A percentile compares a stretch with the other conserved stretches of the same genome.
Conservation (phyloP, 2,888 invertebrate genomes). For the Lepidocyrtoides sp. region DNA sequence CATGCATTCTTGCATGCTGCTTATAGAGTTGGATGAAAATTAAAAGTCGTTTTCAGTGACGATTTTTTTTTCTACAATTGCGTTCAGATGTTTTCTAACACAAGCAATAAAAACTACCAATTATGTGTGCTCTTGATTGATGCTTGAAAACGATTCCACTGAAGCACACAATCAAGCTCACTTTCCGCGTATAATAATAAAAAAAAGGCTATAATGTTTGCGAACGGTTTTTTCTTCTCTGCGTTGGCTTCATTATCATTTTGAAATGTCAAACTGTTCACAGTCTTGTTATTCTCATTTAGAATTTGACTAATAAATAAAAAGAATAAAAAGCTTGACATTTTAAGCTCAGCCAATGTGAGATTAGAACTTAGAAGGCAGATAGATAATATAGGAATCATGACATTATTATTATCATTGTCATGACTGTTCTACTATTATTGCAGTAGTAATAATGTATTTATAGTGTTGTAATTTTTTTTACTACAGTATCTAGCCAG, state of each 20-base stretch:
- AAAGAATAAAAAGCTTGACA: too few relatives aligned
- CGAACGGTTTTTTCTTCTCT: background rate
- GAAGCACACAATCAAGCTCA: too few relatives aligned
- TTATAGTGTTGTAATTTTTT: slow-evolving; percentile 24
- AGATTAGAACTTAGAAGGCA: background rate
- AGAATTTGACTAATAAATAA: background rate
- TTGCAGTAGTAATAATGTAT: background rate
- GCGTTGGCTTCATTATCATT: background rate
- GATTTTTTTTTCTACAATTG: background rate
- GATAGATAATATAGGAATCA: background rate
- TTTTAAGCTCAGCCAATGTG: background rate
- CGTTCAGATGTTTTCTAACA: background rate
- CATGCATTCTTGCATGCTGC: too few relatives aligned
- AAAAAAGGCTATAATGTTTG: background rate
- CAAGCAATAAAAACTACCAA: background rate
- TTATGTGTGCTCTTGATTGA: background rate
- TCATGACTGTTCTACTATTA: background rate
- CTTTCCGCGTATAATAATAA: too few relatives aligned
- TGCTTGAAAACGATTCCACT: background rate
- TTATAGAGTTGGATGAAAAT: background rate
- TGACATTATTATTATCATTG: background rate
- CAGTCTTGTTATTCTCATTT: background rate
- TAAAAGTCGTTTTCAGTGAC: slow-evolving; percentile 16
- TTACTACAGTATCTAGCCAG: background rate
- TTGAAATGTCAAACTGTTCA: background rate